Evolutionary conservation across 2,797 vertebrate genomes (phyloP), one percentile per base, ranked within the genome.

Genomic region (Thamnophis elegans): DNA sequence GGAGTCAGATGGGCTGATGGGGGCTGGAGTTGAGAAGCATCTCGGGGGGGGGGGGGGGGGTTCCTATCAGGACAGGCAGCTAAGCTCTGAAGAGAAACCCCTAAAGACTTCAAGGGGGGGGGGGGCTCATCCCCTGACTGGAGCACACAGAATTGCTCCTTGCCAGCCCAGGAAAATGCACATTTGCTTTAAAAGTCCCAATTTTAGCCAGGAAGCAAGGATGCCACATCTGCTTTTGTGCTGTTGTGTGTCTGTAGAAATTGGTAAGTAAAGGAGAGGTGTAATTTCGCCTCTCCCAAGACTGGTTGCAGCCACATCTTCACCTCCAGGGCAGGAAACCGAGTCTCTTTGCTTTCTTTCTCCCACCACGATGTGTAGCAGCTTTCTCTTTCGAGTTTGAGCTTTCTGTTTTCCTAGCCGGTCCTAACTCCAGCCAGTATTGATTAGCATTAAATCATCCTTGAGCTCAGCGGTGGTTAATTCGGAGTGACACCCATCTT

Each of bases 1-100:
- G 28, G 26, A 25, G 16, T n/a, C 20, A 9, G 54, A 10, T 42
- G n/a, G 25, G 59, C 10, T 62, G 59, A 11, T 56, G 54, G 32
- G 13, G 10, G 7, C 26, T 42, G 89, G 32, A 90, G 25, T 56
- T 55, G 1, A 13, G 62, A n/a, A 14, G 14, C 9, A 12, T 56
- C 22, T 13, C 25, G 47, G 3, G 5, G 13, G 25, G 47, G 3
- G 5, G 13, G 5, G 18, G 16, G 5, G 6, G 20, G 0, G 16
- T 1, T 20, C 14, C 2, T 60, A 2, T 28, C 14, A 26, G 11
- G 58, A 42, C 12, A 60, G 16, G 88, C 12, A 89, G 59, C 16
- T 18, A n/a, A 47, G 42, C 47, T 65, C 14, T 51, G 42, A 47
- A 65, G 59, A 62, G 16, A 53, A 89, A 25, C 5, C 62, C 22